A percentile compares a stretch with the other conserved stretches of the same genome.
These are phyloP conservation scores for Pectinophora gossypiella DNA, from an alignment of 1,140 invertebrate species.

Conservation along the genomic window DNA sequence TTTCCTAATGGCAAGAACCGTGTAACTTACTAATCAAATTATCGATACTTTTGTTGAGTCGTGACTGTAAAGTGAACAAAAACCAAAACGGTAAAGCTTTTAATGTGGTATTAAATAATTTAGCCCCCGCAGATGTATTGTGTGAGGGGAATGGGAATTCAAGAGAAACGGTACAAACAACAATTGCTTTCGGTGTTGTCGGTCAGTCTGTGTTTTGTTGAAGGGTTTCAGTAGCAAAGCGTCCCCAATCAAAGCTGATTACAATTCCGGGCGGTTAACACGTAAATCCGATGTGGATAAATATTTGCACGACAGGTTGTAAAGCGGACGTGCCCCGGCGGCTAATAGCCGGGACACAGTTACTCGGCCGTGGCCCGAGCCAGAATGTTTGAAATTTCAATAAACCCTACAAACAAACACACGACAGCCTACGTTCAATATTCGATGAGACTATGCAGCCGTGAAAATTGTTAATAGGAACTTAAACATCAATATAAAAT, in stretches of 20 bases:
- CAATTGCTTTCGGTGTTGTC: neutral
- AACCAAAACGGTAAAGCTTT: neutral
- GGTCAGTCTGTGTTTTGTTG: neutral
- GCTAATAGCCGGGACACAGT: conserved; percentile 52
- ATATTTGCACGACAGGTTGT: conserved; percentile 70
- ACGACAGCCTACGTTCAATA: neutral
- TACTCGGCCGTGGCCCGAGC: conserved; percentile 37
- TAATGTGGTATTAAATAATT: neutral
- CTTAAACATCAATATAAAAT: no score
- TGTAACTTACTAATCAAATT: conserved; percentile 33
- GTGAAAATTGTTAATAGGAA: no score
- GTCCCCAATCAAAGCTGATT: conserved; percentile 58
- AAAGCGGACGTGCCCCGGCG: conserved; percentile 49
- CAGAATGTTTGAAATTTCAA: conserved; percentile 40
- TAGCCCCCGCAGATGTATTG: neutral
- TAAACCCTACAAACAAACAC: conserved; percentile 13
- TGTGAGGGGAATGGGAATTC: neutral
- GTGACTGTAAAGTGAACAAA: neutral
- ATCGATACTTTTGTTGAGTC: conserved; percentile 15
- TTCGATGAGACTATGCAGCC: neutral
- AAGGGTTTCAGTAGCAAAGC: neutral
- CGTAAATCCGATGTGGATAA: conserved; percentile 67
- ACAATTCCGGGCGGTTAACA: conserved; percentile 61
- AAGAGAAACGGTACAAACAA: neutral
- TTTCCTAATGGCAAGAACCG: neutral